Percentiles rank a stretch among this genome's conserved stretches.
Evolutionary conservation across 2,888 invertebrate genomes (phyloP).

Genomic region (Norana najaformis): DNA sequence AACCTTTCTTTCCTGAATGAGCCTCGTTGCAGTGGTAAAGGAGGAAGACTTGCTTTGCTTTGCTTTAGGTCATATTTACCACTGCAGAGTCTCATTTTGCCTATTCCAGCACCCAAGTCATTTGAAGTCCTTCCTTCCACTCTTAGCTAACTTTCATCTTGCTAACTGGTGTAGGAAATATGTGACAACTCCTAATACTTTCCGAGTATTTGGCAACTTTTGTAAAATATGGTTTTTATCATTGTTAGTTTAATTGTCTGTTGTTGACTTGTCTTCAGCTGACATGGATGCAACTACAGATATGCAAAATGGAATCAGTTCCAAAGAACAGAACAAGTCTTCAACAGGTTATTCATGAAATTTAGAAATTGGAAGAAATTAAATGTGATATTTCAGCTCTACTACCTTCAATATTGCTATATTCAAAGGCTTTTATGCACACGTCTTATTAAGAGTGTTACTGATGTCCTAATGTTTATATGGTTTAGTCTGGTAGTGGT

Average conservation of each 20-base stretch:
- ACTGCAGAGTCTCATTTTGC: no score
- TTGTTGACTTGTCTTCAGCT: background rate
- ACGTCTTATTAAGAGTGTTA: background rate
- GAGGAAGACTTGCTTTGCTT: no score
- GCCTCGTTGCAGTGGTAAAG: no score
- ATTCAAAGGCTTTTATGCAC: background rate
- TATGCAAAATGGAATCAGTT: constrained; percentile 16
- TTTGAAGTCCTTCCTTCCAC: no score
- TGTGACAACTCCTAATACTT: no score
- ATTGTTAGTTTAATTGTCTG: background rate
- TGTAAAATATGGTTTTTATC: background rate
- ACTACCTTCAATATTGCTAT: background rate
- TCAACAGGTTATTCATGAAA: background rate
- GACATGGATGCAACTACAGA: background rate
- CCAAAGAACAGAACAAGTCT: constrained; percentile 17
- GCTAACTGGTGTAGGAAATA: background rate
- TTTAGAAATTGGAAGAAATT: background rate
- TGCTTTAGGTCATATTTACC: no score
- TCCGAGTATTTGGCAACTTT: background rate
- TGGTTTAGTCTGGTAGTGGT: background rate
- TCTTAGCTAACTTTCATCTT: no score
- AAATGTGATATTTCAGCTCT: background rate
- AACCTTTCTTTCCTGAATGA: no score
- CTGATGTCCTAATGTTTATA: background rate
- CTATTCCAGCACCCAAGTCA: no score